These are phyloP conservation scores for Mechanitis mazaeus DNA, from an alignment of 2,888 invertebrate species.

Conservation along the genomic window DNA sequence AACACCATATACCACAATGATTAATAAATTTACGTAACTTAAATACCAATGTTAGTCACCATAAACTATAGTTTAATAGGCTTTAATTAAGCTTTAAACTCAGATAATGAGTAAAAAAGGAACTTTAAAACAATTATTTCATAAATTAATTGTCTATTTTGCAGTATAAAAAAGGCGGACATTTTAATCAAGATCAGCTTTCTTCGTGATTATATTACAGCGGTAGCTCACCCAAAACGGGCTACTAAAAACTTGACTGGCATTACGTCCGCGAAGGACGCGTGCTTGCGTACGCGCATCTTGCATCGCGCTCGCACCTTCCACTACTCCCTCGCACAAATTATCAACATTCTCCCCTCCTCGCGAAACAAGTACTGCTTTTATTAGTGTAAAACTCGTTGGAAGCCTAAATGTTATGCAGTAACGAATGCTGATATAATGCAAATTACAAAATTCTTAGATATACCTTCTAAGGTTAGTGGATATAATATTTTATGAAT, in stretches of 20 bases:
- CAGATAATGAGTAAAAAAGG: no score
- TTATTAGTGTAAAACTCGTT: slow-evolving; percentile 55
- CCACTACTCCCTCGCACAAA: slow-evolving; percentile 37
- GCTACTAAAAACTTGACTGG: slow-evolving; percentile 46
- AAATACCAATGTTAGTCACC: no score
- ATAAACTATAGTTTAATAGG: no score
- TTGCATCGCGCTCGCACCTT: slow-evolving; percentile 37
- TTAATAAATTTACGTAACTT: no score
- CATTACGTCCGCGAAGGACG: slow-evolving; percentile 63
- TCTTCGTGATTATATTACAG: slow-evolving; percentile 21
- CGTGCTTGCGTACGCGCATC: slow-evolving; percentile 63
- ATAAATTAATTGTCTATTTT: no score
- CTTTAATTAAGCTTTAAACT: no score
- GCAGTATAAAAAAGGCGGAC: not conserved
- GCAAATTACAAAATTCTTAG: slow-evolving; percentile 37
- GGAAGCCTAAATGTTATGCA: slow-evolving; percentile 42
- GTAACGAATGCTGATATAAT: slow-evolving; percentile 52
- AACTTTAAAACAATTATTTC: no score
- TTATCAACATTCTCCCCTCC: slow-evolving; percentile 26
- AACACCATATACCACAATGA: no score
- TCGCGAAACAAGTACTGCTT: slow-evolving; percentile 44
- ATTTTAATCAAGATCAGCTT: slow-evolving; percentile 3
- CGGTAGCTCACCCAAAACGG: slow-evolving; percentile 47
- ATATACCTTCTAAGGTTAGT: not conserved
- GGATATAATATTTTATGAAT: no score